Percentiles rank a stretch among this genome's conserved stretches.
These are phyloP conservation scores for Protobothrops mucrosquamatus DNA, from an alignment of 2,113 vertebrate genomes.

Conservation along the genomic window DNA sequence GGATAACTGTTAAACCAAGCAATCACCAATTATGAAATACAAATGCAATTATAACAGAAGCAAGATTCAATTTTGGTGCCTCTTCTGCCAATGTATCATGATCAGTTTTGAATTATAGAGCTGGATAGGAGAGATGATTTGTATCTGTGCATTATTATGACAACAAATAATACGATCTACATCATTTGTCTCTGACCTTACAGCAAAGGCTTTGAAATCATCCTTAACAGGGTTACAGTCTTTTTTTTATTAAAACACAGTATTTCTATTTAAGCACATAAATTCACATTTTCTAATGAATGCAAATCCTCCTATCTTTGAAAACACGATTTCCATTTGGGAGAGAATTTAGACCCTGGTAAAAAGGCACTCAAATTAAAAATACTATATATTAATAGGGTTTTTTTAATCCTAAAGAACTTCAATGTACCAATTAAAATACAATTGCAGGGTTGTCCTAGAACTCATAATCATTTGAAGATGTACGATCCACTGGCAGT, in stretches of 20 bases:
- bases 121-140: not conserved
- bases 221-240: not conserved
- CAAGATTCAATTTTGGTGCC: not conserved
- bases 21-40: not conserved
- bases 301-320: not conserved
- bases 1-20: not conserved
- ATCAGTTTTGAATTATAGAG: not conserved
- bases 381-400: too few species aligned
- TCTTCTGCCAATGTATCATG: not conserved
- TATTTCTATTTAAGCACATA: not conserved
- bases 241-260: not conserved
- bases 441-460: not conserved
- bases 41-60: not conserved
- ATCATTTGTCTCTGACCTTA: not conserved
- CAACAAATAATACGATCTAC: not conserved
- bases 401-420: not conserved
- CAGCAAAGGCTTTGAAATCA: not conserved
- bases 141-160: not conserved
- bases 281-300: not conserved
- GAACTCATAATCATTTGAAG: not conserved
- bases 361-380: not conserved
- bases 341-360: too few species aligned
- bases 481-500: not conserved
- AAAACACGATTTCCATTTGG: not conserved
- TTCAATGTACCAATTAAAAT: not conserved